Conservation (phyloP, 2,113 vertebrate species). For the Sebastes fasciatus region DNA sequence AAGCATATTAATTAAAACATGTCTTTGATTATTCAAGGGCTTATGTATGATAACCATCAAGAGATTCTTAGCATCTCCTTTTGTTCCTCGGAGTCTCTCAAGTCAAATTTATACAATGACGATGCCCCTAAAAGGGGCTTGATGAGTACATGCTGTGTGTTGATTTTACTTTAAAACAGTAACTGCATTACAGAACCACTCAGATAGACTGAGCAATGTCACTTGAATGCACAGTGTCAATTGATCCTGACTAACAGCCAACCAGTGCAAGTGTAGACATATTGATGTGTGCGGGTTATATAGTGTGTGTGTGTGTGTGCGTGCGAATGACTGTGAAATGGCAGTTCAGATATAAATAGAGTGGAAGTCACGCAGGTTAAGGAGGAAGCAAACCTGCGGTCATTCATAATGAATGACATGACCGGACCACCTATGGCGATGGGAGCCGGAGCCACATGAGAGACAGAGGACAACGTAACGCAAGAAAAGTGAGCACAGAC, state of each 20-base stretch:
- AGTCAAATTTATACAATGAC: neutral
- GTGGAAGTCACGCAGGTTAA: slow-evolving; percentile 59
- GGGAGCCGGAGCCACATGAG: slow-evolving; percentile 13
- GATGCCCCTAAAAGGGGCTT: neutral
- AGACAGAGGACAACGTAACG: neutral
- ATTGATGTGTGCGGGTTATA: neutral
- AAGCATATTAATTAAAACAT: neutral
- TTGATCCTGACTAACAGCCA: slow-evolving; percentile 10
- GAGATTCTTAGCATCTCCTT: neutral
- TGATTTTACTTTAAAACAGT: neutral
- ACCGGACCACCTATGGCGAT: slow-evolving; percentile 40
- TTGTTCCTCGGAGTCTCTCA: slow-evolving; percentile 14
- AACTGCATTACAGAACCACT: neutral
- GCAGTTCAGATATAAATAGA: slow-evolving; percentile 61
- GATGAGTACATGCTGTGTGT: neutral
- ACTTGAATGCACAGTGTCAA: slow-evolving; percentile 1
- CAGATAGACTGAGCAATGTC: neutral
- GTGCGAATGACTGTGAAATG: slow-evolving; percentile 34
- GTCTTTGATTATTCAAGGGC: neutral
- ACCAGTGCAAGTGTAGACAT: neutral
- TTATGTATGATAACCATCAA: slow-evolving; percentile 1
- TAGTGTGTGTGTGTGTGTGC: slow-evolving; percentile 11
- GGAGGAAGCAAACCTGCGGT: slow-evolving; percentile 43
- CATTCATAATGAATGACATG: slow-evolving; percentile 72
- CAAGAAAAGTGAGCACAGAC: neutral